These are phyloP conservation scores for Siniperca knerii DNA, from an alignment of 2,113 vertebrate genomes.

Conservation along the genomic window DNA sequence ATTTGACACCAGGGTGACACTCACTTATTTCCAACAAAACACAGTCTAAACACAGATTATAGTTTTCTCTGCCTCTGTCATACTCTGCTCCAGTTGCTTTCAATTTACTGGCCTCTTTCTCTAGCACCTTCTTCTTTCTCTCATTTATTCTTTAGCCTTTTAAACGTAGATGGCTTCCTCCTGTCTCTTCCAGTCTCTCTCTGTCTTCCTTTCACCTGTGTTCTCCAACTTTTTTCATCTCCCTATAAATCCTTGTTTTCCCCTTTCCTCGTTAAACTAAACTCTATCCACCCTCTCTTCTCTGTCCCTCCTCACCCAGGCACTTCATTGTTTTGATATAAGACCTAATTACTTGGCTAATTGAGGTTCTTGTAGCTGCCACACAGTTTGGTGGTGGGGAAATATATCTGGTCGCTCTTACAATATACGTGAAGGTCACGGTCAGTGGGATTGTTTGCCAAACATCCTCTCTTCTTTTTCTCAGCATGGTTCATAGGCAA, in stretches of 20 bases:
- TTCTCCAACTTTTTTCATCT: constrained; percentile 3
- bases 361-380: constrained; percentile 62
- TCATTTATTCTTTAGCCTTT: constrained; percentile 23
- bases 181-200: constrained; percentile 4
- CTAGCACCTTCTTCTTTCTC: constrained; percentile 21
- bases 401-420: constrained; percentile 12
- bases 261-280: constrained; percentile 16
- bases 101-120: constrained; percentile 37
- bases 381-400: constrained; percentile 41
- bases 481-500: not conserved
- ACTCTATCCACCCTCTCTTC: constrained; percentile 18
- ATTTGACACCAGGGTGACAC: constrained; percentile 21
- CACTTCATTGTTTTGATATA: constrained; percentile 67
- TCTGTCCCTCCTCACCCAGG: constrained; percentile 32
- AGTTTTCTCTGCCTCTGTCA: constrained; percentile 29
- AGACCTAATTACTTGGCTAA: constrained; percentile 74
- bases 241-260: not conserved
- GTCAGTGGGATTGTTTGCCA: not conserved
- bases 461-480: not conserved
- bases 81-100: constrained; percentile 38
- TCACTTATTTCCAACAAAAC: constrained; percentile 32
- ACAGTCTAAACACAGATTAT: constrained; percentile 59
- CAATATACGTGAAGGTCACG: constrained; percentile 7
- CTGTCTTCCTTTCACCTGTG: constrained; percentile 2
- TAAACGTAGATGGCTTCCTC: constrained; percentile 21